These are phyloP conservation scores for Linnaemya tessellans DNA, from an alignment of 2,888 invertebrate species.

Conservation along the genomic window DNA sequence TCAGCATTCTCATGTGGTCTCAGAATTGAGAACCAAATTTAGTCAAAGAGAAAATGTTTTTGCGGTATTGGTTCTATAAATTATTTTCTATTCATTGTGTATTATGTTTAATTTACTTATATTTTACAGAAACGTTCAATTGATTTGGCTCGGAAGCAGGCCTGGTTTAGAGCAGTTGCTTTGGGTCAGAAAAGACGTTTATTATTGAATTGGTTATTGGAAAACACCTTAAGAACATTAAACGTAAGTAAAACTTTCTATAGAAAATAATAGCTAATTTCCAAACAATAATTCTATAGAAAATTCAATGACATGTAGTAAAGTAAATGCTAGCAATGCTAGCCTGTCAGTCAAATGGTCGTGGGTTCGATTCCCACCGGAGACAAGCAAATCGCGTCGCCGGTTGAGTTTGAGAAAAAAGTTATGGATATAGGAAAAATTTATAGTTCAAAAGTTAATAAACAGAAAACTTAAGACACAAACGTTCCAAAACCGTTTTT, in stretches of 20 bases:
- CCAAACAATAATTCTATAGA: too few species aligned
- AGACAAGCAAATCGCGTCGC: too few species aligned
- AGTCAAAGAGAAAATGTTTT: conserved; percentile 82
- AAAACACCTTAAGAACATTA: conserved; percentile 84
- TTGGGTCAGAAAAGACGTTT: conserved; percentile 85
- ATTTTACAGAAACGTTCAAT: conserved; percentile 83
- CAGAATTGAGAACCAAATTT: conserved; percentile 80
- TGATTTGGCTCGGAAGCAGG: conserved; percentile 86
- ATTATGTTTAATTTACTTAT: neutral
- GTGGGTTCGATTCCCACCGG: too few species aligned
- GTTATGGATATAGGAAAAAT: too few species aligned
- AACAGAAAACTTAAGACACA: too few species aligned
- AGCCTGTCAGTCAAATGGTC: too few species aligned
- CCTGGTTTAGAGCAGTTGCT: conserved; percentile 87
- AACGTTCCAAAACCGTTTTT: too few species aligned
- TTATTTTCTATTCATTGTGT: neutral
- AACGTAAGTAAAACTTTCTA: conserved; percentile 75
- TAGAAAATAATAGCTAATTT: neutral
- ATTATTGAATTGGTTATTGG: conserved; percentile 85
- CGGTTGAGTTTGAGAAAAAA: too few species aligned
- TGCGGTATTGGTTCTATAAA: conserved; percentile 75
- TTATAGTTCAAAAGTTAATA: too few species aligned
- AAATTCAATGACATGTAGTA: too few species aligned
- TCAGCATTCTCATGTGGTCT: conserved; percentile 79
- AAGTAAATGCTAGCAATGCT: too few species aligned